Percentiles rank a stretch among this genome's conserved stretches.
Evolutionary conservation across 1,140 invertebrate genomes (phyloP).

Genomic region (Solen grandis): DNA sequence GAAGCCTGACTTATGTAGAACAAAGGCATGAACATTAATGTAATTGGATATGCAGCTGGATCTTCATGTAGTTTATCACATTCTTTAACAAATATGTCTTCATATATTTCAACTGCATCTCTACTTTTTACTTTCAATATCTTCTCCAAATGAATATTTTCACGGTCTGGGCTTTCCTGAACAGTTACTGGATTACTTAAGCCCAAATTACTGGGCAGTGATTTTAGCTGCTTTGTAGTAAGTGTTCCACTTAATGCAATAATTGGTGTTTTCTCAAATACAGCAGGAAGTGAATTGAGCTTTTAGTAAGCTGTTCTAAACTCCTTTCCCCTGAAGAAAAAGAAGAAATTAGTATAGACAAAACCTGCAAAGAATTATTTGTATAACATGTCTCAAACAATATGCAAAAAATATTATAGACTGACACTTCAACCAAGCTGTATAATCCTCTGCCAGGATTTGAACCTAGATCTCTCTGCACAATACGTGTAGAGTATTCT

Average conservation of each 20-base stretch:
- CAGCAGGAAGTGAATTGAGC: background rate
- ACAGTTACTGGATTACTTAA: slow-evolving; percentile 3
- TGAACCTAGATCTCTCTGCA: slow-evolving; percentile 22
- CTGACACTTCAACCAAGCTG: background rate
- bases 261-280: slow-evolving; percentile 1
- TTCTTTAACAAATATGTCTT: slow-evolving; percentile 1
- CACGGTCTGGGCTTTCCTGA: slow-evolving; percentile 18
- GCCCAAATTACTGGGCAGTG: background rate
- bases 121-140: background rate
- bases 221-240: background rate
- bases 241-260: slow-evolving; percentile 16
- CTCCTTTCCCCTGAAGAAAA: no score
- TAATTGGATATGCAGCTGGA: background rate
- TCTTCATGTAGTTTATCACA: slow-evolving; percentile 1
- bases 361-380: no score
- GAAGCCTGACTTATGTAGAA: slow-evolving; percentile 29
- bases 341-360: no score
- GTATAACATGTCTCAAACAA: background rate
- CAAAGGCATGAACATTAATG: slow-evolving; percentile 17
- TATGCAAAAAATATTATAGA: background rate
- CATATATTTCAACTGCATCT: slow-evolving; percentile 13
- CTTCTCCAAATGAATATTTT: slow-evolving; percentile 10
- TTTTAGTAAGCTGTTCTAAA: no score
- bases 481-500: background rate
- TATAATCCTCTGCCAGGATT: slow-evolving; percentile 15